Percentiles rank a stretch among this genome's conserved stretches.
Evolutionary conservation across 2,797 vertebrate species (phyloP).

Genomic region (Eupleurogrammus muticus): DNA sequence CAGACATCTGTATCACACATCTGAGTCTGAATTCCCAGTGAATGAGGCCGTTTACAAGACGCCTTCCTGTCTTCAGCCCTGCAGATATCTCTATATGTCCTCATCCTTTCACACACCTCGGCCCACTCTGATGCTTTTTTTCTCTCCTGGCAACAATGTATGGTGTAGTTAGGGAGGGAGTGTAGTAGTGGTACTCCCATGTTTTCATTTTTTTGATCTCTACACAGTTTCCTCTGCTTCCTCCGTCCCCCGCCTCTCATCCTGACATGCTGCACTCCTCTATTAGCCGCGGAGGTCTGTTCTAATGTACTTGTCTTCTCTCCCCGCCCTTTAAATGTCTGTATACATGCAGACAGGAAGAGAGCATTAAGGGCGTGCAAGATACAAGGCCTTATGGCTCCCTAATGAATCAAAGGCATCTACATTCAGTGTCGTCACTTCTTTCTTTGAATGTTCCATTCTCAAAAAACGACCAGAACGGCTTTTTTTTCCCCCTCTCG

Average conservation of each 20-base stretch:
- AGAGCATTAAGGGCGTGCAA: constrained; percentile 42
- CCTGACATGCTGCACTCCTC: constrained; percentile 37
- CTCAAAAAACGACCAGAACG: constrained; percentile 5
- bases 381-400: constrained; percentile 33
- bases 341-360: constrained; percentile 53
- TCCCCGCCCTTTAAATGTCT: constrained; percentile 31
- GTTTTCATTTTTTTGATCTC: constrained; percentile 45
- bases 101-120: constrained; percentile 47
- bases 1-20: constrained; percentile 37
- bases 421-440: constrained; percentile 45
- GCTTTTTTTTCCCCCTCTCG: constrained; percentile 5
- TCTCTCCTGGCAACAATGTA: constrained; percentile 28
- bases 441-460: constrained; percentile 26
- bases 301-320: constrained; percentile 65
- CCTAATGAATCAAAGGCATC: constrained; percentile 42
- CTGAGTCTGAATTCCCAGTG: constrained; percentile 57
- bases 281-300: constrained; percentile 44
- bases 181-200: constrained; percentile 8
- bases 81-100: constrained; percentile 52
- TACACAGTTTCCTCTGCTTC: constrained; percentile 24
- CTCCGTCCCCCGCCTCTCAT: constrained; percentile 18
- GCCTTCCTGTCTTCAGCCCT: constrained; percentile 74
- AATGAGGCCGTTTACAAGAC: constrained; percentile 73
- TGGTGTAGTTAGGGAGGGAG: no score
- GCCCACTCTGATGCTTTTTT: constrained; percentile 4